Percentiles rank a stretch among this genome's conserved stretches.
Evolutionary conservation across 2,113 vertebrate genomes (phyloP).

Genomic region (Nettapus auritus): DNA sequence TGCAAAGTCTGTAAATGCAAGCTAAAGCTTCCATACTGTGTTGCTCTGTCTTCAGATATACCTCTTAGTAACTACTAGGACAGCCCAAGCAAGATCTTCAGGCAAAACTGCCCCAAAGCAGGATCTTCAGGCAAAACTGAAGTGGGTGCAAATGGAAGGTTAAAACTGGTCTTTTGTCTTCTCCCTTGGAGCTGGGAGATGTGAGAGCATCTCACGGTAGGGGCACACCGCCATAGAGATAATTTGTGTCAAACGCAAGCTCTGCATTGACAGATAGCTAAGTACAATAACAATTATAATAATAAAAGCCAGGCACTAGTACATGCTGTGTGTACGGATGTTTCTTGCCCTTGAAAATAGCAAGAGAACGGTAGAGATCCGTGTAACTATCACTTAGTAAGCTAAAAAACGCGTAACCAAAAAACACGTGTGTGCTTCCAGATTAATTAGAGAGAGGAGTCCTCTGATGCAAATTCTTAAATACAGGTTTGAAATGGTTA

Average conservation of each 20-base stretch:
- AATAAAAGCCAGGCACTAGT: slow-evolving; percentile 43
- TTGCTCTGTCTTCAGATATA: not conserved
- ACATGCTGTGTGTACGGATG: not conserved
- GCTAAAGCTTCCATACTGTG: not conserved
- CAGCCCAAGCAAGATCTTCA: not conserved
- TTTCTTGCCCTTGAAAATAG: slow-evolving; percentile 56
- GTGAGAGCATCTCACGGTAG: not conserved
- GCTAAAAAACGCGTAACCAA: not conserved
- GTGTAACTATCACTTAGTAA: not conserved
- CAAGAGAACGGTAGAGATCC: not conserved
- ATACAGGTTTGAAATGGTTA: not conserved
- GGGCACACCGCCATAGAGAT: not conserved
- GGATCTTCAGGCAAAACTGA: slow-evolving; percentile 15
- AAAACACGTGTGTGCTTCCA: not conserved
- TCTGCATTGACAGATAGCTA: slow-evolving; percentile 43
- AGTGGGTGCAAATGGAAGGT: not conserved
- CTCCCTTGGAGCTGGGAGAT: not conserved
- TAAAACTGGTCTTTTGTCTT: slow-evolving; percentile 14
- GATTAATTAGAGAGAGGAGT: not conserved
- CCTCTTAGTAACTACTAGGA: not conserved
- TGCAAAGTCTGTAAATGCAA: not conserved
- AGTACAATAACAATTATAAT: slow-evolving; percentile 66
- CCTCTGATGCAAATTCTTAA: slow-evolving; percentile 7
- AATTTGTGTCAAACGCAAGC: slow-evolving; percentile 45
- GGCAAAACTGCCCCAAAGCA: not conserved